These are phyloP conservation scores for Chaetops frenatus DNA, from an alignment of 2,113 vertebrate genomes.

Conservation along the genomic window DNA sequence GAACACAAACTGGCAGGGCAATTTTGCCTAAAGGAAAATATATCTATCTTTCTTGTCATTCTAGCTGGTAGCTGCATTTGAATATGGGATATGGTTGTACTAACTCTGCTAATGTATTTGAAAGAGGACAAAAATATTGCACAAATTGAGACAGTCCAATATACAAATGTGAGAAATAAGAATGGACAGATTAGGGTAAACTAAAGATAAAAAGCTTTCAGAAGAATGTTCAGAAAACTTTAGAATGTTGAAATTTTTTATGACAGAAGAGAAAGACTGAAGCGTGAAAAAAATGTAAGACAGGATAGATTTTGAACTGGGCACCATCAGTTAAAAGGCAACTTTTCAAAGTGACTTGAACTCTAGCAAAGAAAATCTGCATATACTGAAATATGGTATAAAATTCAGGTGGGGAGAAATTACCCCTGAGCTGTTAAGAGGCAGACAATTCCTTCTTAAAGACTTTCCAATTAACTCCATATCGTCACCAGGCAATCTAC, in stretches of 20 bases:
- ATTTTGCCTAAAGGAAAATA: not conserved
- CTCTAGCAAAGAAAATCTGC: not conserved
- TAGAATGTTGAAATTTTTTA: not conserved
- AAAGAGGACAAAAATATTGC: not conserved
- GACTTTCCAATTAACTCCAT: not conserved
- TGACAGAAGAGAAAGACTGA: not conserved
- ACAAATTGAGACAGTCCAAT: not conserved
- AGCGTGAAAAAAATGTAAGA: not conserved
- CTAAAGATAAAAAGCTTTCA: not conserved
- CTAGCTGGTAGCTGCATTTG: not conserved
- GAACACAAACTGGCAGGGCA: not conserved
- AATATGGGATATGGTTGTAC: not conserved
- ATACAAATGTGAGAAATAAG: not conserved
- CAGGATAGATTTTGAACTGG: not conserved
- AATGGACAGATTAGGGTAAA: not conserved
- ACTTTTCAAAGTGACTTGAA: not conserved
- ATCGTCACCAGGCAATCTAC: not conserved
- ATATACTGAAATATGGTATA: not conserved
- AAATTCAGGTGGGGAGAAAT: not conserved
- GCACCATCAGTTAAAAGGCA: not conserved
- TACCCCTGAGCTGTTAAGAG: not conserved
- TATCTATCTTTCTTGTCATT: not conserved
- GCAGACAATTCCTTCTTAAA: not conserved
- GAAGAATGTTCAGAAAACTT: not conserved
- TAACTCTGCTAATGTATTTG: not conserved